Conservation (phyloP, 2,888 invertebrate genomes). For the Platycnemis pennipes region DNA sequence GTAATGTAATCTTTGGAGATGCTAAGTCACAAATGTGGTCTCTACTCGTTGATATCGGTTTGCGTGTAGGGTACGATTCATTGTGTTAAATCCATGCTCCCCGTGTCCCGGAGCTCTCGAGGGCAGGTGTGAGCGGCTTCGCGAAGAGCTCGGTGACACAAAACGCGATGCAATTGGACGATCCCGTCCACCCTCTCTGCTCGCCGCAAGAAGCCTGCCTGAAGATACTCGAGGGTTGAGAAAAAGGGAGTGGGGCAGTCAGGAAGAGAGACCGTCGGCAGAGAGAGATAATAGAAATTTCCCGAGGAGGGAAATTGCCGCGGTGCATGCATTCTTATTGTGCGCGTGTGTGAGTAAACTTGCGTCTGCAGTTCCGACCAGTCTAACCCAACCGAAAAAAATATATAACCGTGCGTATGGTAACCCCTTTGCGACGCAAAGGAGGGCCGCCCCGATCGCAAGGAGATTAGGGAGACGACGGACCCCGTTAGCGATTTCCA, state of each 20-base stretch:
- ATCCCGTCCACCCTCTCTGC: background rate
- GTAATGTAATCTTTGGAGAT: too few relatives aligned
- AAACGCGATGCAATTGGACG: background rate
- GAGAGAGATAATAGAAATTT: background rate
- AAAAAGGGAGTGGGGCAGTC: background rate
- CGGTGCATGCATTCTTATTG: background rate
- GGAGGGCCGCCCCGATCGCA: background rate
- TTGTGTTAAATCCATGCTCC: too few relatives aligned
- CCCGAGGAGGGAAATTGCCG: background rate
- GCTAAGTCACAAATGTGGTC: too few relatives aligned
- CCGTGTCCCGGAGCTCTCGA: too few relatives aligned
- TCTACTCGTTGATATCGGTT: too few relatives aligned
- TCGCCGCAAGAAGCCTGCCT: background rate
- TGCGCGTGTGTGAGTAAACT: background rate
- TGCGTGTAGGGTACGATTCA: too few relatives aligned
- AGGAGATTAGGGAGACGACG: background rate
- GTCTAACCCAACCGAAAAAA: background rate
- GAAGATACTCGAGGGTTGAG: background rate
- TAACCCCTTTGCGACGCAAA: background rate
- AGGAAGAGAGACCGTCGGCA: background rate
- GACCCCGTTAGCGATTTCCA: background rate
- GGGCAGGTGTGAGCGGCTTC: background rate
- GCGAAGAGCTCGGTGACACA: background rate
- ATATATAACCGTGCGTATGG: background rate
- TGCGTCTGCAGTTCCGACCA: background rate